Evolutionary conservation across 2,113 vertebrate species (phyloP), one percentile per base, ranked within the genome.

Genomic region (Gallinago jamesoni): DNA sequence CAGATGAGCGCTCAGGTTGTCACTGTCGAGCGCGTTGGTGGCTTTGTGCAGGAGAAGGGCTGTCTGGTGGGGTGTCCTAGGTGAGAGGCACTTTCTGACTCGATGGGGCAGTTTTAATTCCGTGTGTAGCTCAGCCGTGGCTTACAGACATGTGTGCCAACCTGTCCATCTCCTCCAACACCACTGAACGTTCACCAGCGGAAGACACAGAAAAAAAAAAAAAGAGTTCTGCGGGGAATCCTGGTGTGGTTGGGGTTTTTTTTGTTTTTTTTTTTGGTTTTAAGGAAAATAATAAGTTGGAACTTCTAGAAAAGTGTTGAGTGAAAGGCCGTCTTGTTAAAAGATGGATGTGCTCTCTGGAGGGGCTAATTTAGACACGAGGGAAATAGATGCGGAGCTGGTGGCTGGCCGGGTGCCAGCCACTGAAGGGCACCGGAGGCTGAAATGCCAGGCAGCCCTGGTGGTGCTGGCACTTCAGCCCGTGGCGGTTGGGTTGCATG

Each of bases 371-470:
- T 96, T 93, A 87, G 90, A 95, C 89, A 33, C 84, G 85, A 45
- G 96, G 82, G 93, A 96, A 93, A 89, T 94, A 59, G 27, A 75
- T 69, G 89, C 60, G 53, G 87, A 89, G 93, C 81, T 50, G 77
- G 43, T 89, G 74, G 19, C 87, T 95, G 94, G 94, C 86, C 0
- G 3, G 22, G 47, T 84, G 94, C 94, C 94, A 41, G 63, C n/a
- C 74, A 59, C 94, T 96, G 95, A 96, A 96, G 96, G 96, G 86
- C 96, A 94, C 53, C 4, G 5, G 96, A 92, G 89, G 91, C 90
- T 94, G 92, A 93, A 95, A 94, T 96, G 92, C 96, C 92, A 92
- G 89, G 88, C 88, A 73, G 79, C 4, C 6, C 94, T 95, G 94
- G 95, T 94, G 73, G 83, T 79, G 84, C 89, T 92, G 92, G 90